Evolutionary conservation across 2,888 invertebrate genomes (phyloP), one percentile per base, ranked within the genome.

Genomic region (Coronaproctus castanopsis): DNA sequence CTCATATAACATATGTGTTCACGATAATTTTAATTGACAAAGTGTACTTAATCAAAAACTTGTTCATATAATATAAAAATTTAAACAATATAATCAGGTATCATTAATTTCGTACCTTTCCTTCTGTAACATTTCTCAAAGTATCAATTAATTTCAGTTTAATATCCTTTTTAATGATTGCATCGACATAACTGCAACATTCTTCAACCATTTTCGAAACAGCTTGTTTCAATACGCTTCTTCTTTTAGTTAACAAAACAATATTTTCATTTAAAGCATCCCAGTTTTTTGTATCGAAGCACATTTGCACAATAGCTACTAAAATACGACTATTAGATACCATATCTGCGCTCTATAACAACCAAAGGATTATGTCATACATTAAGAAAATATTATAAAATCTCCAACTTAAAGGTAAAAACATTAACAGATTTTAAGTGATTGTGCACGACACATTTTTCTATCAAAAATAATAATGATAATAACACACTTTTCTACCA

Each of bases 151-250:
- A 77, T 70, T 93, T 92, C 54, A 96, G 80, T 75, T 87, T 88
- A 0, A 83, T 83, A 65, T 91, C 91, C 71, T 89, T 87, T 67
- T 87, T 86, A 0, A 92, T 89, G 20, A 89, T 87, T 72, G 91
- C 82, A 67, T 95, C 92, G 1, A 97, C 88, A 69, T 93, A 96
- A 52, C 81, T 82, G 70, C 82, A 91, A 68, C 92, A 93, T 74
- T 96, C 91, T 72, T 95, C 92, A 61, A 97, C 87, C 90, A 91
- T 90, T 79, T 87, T 95, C 0, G 90, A 89, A 1, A 97, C 93
- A 1, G 96, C 92, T 74, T 91, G 87, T 71, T 99, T 99, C 18
- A 98, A 78, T 71, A 98, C 96, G 22, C 95, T 91, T 58, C 95
- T 80, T 67, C 96, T 81, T 71, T 97, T 96, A 1, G 93, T 89